Evolutionary conservation across 2,888 invertebrate species (phyloP).

Genomic region (Didymodactylos carnosus): DNA sequence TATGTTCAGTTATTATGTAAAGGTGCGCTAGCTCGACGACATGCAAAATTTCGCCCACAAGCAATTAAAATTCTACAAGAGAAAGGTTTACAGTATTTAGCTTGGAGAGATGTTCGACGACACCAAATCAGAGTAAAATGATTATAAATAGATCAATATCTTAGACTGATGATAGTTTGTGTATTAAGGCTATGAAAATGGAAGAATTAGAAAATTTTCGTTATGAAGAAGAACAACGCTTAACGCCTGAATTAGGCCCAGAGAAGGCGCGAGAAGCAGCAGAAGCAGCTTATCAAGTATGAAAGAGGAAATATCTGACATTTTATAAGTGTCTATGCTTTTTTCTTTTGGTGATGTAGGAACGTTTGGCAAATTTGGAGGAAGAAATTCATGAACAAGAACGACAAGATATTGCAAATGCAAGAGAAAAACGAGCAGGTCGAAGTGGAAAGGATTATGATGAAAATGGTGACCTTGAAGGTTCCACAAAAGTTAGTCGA

Average conservation of each 20-base stretch:
- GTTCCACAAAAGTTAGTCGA: background rate
- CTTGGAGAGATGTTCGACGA: constrained; percentile 59
- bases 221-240: background rate
- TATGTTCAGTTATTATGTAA: background rate
- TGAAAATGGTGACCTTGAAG: constrained; percentile 1
- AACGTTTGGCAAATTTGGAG: background rate
- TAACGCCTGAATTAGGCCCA: background rate
- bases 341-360: no score
- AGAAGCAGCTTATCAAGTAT: background rate
- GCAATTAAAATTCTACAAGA: constrained; percentile 73
- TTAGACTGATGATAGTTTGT: background rate
- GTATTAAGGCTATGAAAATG: background rate
- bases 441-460: background rate
- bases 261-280: background rate
- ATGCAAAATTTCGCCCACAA: background rate
- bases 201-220: background rate
- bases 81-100: constrained; percentile 70
- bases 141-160: background rate
- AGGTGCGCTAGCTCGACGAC: background rate
- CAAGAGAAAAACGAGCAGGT: background rate
- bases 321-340: no score
- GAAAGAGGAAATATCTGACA: background rate
- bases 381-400: constrained; percentile 2
- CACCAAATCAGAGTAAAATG: constrained; percentile 36
- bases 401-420: background rate